phyloP scores from a whole-genome alignment of 2,113 vertebrate genomes.

The Rhinolophus sinicus region DNA sequence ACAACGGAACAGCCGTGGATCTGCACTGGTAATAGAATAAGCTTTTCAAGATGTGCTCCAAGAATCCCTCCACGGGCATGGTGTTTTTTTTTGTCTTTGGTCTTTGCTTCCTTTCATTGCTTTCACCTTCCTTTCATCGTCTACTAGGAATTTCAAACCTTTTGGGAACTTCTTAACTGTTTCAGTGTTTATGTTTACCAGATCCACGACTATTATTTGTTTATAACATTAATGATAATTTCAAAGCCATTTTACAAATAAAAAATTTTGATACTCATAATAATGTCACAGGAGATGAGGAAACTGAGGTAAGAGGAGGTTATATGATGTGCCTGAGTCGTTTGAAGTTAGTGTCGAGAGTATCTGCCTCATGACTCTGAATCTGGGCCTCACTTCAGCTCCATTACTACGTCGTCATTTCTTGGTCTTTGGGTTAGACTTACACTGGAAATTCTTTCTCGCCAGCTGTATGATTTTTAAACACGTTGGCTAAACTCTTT shows the following conservation, averaged over 20 bases:
- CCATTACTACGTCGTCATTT: background rate
- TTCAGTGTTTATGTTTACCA: background rate
- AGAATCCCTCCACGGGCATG: too few relatives aligned
- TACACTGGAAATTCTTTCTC: background rate
- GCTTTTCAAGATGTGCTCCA: background rate
- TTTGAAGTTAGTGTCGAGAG: background rate
- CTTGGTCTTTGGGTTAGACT: background rate
- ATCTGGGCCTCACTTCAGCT: background rate
- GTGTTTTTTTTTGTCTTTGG: background rate
- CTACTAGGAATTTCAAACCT: background rate
- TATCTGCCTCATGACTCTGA: background rate
- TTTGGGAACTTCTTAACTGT: background rate
- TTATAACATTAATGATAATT: background rate
- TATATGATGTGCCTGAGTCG: background rate
- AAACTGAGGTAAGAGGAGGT: background rate
- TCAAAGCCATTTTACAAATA: conserved; percentile 33
- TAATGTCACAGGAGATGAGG: background rate
- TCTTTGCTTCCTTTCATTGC: background rate
- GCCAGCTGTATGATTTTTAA: background rate
- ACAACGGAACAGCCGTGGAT: background rate
- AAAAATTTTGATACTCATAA: background rate
- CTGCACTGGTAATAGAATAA: background rate
- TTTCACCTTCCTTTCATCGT: background rate
- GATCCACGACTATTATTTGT: background rate
- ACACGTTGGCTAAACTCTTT: conserved; percentile 14